phyloP scores from a whole-genome alignment of 2,888 invertebrate species.

The Chromoteleia sp. region DNA sequence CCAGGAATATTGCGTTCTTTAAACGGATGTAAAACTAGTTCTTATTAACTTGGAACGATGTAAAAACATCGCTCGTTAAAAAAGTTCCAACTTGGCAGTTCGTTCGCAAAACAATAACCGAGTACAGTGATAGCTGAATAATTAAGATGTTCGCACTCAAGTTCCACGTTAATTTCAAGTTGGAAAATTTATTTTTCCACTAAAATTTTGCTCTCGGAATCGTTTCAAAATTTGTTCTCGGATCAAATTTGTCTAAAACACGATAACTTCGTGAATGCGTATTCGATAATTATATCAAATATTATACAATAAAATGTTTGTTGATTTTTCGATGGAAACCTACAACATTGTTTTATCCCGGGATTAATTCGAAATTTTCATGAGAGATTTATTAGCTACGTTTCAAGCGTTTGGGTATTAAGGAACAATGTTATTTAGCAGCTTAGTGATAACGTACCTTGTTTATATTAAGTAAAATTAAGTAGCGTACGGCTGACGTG shows the following conservation, averaged over 20 bases:
- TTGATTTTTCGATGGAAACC: no score
- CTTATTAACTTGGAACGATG: constrained; percentile 47
- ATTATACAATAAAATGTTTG: no score
- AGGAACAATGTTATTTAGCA: not conserved
- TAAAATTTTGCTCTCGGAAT: no score
- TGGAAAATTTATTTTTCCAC: not conserved
- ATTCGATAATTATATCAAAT: no score
- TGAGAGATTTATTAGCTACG: not conserved
- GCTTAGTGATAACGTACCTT: constrained; percentile 3
- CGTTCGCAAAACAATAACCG: constrained; percentile 24
- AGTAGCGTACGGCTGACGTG: constrained; percentile 1
- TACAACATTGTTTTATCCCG: no score
- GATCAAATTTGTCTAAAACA: no score
- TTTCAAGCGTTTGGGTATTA: not conserved
- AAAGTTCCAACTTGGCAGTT: constrained; percentile 9
- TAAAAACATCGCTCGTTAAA: constrained; percentile 31
- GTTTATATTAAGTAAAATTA: constrained; percentile 12
- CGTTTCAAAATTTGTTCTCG: no score
- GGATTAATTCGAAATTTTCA: constrained; percentile 6
- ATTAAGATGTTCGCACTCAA: constrained; percentile 4
- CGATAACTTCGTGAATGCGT: no score
- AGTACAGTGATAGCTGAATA: constrained; percentile 4
- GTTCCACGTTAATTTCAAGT: not conserved
- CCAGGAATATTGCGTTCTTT: constrained; percentile 43
- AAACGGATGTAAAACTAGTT: constrained; percentile 42